Evolutionary conservation across 2,113 vertebrate genomes (phyloP), one percentile per base, ranked within the genome.

Genomic region (Scartelaos histophorus): DNA sequence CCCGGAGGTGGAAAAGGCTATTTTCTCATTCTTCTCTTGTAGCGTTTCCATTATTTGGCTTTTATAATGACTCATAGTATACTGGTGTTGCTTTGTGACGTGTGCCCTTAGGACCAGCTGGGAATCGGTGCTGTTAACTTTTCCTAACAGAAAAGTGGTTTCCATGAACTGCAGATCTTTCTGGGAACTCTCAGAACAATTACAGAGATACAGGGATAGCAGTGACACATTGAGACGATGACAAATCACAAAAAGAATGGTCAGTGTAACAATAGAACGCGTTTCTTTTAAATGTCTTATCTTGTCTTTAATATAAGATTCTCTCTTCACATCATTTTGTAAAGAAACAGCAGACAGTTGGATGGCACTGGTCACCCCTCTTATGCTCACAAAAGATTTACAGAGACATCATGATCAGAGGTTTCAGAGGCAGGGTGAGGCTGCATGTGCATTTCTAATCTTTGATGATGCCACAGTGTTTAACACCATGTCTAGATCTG

Each of bases 161-260:
- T 24, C 54, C 43, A 75, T 13, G 47, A n/a, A 51, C 19, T 17
- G 29, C 47, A 76, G 58, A 68, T 16, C 71, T n/a, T 60, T 74
- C 49, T 46, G 56, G 29, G 67, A 78, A 74, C 79, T 74, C 49
- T 46, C 61, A 35, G 64, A 78, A 73, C 79, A 70, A 47, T 70
- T 64, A 19, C 21, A 19, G 34, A 46, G 15, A 62, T 76, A 77
- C 13, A 24, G 70, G 67, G 24, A 53, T 24, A 67, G 64, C 17
- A 67, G 64, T 69, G 66, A 82, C 61, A 76, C 66, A 69, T 21
- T 0, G 35, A 67, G 60, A 68, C 5, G 25, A 21, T 64, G 69
- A 78, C 71, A 68, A n/a, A 22, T 60, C 54, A 53, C 25, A 77
- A 64, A 5, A 12, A 56, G 34, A 74, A 19, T 34, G 7, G 61